A percentile compares a stretch with the other conserved stretches of the same genome.
Evolutionary conservation across 2,797 vertebrate species (phyloP).

Genomic region (Lutjanus argentimaculatus): DNA sequence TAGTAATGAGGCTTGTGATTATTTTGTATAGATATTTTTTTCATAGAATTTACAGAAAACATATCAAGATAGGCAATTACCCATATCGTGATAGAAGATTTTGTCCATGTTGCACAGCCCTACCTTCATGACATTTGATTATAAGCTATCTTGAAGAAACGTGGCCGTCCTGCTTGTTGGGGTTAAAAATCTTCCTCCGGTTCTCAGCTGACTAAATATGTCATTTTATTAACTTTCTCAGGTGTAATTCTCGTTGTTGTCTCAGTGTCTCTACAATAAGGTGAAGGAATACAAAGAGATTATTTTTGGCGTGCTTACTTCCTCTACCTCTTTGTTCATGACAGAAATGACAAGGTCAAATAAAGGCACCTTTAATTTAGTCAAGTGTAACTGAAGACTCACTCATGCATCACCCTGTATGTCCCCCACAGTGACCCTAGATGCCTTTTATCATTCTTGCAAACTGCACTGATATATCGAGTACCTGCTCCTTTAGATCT

Average conservation of each 20-base stretch:
- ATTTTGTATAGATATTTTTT: no score
- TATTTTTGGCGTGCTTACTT: slow-evolving; percentile 22
- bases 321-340: slow-evolving; percentile 34
- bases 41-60: no score
- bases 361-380: slow-evolving; percentile 70
- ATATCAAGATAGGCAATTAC: no score
- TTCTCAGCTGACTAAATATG: background rate
- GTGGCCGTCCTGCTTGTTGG: background rate
- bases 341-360: slow-evolving; percentile 65
- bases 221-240: background rate
- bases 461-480: slow-evolving; percentile 54
- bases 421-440: slow-evolving; percentile 50
- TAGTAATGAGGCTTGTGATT: no score
- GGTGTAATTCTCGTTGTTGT: background rate
- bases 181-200: background rate
- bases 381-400: slow-evolving; percentile 71
- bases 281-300: slow-evolving; percentile 25
- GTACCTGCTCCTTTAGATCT: slow-evolving; percentile 44
- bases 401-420: slow-evolving; percentile 52
- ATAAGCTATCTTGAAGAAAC: background rate
- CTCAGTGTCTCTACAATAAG: background rate
- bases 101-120: no score
- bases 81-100: no score
- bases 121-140: background rate
- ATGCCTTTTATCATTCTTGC: slow-evolving; percentile 48